Evolutionary conservation across 2,113 vertebrate genomes (phyloP).

Genomic region (Geococcyx californianus): DNA sequence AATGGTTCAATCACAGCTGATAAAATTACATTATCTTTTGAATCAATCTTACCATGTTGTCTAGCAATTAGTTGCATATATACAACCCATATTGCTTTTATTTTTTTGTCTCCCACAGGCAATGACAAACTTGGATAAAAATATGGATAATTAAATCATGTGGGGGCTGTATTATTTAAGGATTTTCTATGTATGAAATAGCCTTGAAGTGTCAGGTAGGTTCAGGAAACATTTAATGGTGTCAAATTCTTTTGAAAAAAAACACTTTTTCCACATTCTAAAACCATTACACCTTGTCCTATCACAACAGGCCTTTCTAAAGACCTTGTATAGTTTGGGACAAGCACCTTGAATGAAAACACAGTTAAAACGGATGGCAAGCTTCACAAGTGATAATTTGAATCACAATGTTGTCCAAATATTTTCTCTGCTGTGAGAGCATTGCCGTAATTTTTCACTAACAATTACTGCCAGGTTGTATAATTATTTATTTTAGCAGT

Average conservation of each 20-base stretch:
- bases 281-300: no score
- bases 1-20: constrained; percentile 59
- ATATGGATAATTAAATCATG: neutral
- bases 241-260: neutral
- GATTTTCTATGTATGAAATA: neutral
- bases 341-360: neutral
- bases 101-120: neutral
- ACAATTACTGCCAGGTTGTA: neutral
- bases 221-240: neutral
- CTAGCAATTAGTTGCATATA: neutral
- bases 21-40: constrained; percentile 69
- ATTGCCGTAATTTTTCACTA: neutral
- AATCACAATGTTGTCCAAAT: neutral
- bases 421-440: neutral
- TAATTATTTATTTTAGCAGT: neutral
- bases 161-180: neutral
- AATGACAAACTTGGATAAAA: neutral
- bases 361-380: neutral
- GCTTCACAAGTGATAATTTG: neutral
- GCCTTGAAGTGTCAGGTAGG: neutral
- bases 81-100: neutral
- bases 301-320: no score
- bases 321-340: neutral
- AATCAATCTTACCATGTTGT: constrained; percentile 19
- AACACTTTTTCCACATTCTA: neutral